phyloP scores from a whole-genome alignment of 2,797 vertebrate genomes.

The Myioborus melanocephalus region DNA sequence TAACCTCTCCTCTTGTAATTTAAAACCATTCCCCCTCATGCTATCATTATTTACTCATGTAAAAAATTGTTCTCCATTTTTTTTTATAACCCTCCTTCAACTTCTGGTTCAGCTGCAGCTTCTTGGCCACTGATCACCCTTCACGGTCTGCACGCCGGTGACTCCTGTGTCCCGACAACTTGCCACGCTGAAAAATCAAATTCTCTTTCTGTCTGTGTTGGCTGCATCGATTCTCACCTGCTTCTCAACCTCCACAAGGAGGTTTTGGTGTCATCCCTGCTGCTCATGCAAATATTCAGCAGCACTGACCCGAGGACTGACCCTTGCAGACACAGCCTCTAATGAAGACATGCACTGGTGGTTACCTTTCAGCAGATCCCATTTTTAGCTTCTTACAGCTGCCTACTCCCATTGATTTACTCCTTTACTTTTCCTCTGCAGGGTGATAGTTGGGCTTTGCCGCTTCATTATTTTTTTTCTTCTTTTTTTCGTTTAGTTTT shows the following conservation, averaged over 20 bases:
- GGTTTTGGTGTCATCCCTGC: background rate
- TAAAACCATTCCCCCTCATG: too few species aligned
- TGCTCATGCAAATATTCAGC: background rate
- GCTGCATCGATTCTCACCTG: background rate
- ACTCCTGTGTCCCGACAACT: background rate
- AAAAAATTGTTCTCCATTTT: background rate
- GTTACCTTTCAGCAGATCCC: background rate
- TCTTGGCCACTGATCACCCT: background rate
- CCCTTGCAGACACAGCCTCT: background rate
- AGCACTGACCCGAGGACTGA: background rate
- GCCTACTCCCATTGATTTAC: background rate
- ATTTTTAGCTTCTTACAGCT: background rate
- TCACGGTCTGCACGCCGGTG: rapidly evolving
- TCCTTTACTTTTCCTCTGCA: background rate
- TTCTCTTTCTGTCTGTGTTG: background rate
- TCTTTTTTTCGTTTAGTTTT: background rate
- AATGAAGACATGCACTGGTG: background rate
- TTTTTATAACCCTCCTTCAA: background rate
- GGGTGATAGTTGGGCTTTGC: background rate
- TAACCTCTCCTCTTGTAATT: background rate
- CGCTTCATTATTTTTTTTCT: rapidly evolving
- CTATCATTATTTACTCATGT: rapidly evolving
- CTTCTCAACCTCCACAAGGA: background rate
- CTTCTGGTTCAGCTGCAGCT: background rate
- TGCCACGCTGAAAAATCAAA: background rate